phyloP scores from a whole-genome alignment of 1,140 invertebrate genomes.

The Pogonomyrmex californicus region DNA sequence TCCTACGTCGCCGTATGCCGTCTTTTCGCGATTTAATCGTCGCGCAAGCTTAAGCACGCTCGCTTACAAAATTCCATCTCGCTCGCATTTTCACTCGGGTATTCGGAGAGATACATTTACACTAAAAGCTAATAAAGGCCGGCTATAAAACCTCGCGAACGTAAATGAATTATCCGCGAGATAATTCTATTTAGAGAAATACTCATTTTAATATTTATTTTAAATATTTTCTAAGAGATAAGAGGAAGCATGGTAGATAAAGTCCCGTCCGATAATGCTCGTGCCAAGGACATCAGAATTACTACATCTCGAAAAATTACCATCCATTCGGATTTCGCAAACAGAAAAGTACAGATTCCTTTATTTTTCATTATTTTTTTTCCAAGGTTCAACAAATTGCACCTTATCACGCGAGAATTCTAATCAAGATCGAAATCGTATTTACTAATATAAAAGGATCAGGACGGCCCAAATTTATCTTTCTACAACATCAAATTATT shows the following conservation, averaged over 20 bases:
- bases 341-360: neutral
- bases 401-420: neutral
- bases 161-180: neutral
- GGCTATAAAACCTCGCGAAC: neutral
- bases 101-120: neutral
- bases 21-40: constrained; percentile 51
- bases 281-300: neutral
- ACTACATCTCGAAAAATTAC: neutral
- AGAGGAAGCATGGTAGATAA: neutral
- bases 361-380: neutral
- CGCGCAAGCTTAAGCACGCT: constrained; percentile 6
- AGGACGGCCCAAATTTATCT: neutral
- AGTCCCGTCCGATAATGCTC: neutral
- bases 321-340: neutral
- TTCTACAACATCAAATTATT: neutral
- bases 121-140: neutral
- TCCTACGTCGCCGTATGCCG: constrained; percentile 28
- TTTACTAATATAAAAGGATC: neutral
- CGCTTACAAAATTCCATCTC: constrained; percentile 34
- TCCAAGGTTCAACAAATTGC: neutral
- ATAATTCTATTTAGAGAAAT: constrained; percentile 24
- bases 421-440: neutral
- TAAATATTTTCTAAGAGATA: neutral
- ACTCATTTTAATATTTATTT: neutral
- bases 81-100: neutral